Percentiles rank a stretch among this genome's conserved stretches.
These are phyloP conservation scores for Molossus molossus DNA, from an alignment of 2,797 vertebrate genomes.

Conservation along the genomic window DNA sequence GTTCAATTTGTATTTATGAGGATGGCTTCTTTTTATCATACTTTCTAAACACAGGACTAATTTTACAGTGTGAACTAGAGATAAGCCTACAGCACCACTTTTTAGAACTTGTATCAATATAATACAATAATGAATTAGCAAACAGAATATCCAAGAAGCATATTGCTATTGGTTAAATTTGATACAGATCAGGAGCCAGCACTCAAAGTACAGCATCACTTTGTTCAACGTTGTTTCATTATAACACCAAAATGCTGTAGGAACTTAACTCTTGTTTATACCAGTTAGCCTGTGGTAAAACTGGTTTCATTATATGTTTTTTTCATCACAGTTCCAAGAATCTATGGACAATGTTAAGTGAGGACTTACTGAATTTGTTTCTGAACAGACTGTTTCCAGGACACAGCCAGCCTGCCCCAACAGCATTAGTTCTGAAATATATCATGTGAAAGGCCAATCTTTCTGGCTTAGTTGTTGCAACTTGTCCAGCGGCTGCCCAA, in stretches of 20 bases:
- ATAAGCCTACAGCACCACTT: neutral
- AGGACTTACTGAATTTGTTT: neutral
- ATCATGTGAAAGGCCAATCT: neutral
- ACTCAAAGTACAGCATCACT: neutral
- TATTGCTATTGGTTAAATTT: neutral
- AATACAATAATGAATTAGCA: neutral
- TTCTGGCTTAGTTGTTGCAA: neutral
- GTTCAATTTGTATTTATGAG: slow-evolving; percentile 6
- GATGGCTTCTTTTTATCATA: slow-evolving; percentile 36
- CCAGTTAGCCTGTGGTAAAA: neutral
- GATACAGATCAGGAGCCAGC: neutral
- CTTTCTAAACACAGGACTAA: neutral
- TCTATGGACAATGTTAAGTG: neutral
- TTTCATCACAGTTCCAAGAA: neutral
- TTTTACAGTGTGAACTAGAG: neutral
- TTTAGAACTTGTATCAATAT: neutral
- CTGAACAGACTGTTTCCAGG: neutral
- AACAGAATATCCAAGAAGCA: slow-evolving; percentile 35
- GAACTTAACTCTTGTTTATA: neutral
- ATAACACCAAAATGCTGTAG: neutral
- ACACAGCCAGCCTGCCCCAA: neutral
- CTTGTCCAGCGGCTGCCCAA: neutral
- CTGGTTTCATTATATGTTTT: neutral
- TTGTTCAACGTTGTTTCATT: neutral
- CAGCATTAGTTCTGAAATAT: neutral